Evolutionary conservation across 2,797 vertebrate species (phyloP).

Genomic region (Mus spretus): DNA sequence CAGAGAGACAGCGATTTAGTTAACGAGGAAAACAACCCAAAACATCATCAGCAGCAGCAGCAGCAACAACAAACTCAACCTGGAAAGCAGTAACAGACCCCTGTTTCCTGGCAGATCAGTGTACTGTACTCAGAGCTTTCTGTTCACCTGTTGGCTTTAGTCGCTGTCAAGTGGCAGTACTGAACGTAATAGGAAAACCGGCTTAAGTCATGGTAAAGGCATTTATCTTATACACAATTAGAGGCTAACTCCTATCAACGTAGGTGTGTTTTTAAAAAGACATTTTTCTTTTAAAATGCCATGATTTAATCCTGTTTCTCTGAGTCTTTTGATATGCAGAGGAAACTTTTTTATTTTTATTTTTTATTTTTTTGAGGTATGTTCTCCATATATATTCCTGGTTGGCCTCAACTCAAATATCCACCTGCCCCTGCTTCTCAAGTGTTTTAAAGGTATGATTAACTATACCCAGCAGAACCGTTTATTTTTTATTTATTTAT

Average conservation of each 20-base stretch:
- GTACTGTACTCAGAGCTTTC: not conserved
- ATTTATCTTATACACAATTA: not conserved
- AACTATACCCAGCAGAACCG: not conserved
- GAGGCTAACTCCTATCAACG: slow-evolving; percentile 25
- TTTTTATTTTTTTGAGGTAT: not conserved
- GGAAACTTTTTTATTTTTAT: not conserved
- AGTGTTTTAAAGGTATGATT: not conserved
- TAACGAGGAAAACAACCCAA: slow-evolving; percentile 17
- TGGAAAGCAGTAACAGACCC: not conserved
- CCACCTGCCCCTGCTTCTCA: not conserved
- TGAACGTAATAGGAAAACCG: slow-evolving; percentile 18
- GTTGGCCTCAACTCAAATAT: not conserved
- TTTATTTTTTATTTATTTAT: not conserved
- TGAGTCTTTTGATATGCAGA: slow-evolving; percentile 23
- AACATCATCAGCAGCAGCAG: not conserved
- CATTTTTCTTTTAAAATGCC: slow-evolving; percentile 34
- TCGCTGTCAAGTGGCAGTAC: not conserved
- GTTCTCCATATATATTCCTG: not conserved
- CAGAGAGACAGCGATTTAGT: not conserved
- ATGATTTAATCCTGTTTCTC: slow-evolving; percentile 31
- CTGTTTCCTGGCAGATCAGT: not conserved
- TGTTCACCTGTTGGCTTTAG: slow-evolving; percentile 70
- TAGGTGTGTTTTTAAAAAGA: not conserved
- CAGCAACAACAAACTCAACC: not conserved
- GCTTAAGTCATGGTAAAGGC: not conserved